Evolutionary conservation across 2,113 vertebrate genomes (phyloP).

Genomic region (Hippocampus guttulatus): DNA sequence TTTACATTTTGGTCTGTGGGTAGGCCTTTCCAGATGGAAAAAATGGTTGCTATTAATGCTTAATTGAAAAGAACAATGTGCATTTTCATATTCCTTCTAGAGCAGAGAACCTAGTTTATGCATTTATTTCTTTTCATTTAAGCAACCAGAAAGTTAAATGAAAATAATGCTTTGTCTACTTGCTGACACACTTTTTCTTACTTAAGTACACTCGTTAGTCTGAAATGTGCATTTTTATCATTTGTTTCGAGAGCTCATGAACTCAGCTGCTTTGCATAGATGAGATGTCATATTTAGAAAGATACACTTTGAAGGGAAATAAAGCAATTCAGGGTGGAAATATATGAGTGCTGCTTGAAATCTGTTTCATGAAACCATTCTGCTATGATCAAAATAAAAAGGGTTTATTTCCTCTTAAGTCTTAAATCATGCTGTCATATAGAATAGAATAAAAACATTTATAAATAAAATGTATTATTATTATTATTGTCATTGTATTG

Average conservation of each 20-base stretch:
- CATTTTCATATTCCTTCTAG: not conserved
- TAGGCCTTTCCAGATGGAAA: conserved; percentile 2
- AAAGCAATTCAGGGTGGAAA: too few species aligned
- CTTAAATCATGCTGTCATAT: too few species aligned
- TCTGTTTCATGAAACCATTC: not conserved
- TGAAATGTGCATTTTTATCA: not conserved
- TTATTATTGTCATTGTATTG: too few species aligned
- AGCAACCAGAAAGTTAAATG: not conserved
- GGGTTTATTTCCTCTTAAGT: too few species aligned
- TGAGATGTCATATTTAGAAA: too few species aligned
- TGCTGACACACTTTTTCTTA: not conserved
- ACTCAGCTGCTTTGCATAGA: not conserved
- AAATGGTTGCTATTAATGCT: not conserved
- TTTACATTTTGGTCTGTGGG: not conserved
- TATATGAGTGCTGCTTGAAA: too few species aligned
- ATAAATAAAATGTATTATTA: too few species aligned
- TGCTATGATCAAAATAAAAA: not conserved
- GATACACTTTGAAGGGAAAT: too few species aligned
- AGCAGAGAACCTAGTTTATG: not conserved
- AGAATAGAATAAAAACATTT: too few species aligned
- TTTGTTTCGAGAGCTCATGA: not conserved
- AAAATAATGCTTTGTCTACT: not conserved
- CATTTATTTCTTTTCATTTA: not conserved
- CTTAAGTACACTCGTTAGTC: not conserved
- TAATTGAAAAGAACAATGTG: not conserved